phyloP scores from a whole-genome alignment of 2,113 vertebrate genomes.

The Tragelaphus imberbis region DNA sequence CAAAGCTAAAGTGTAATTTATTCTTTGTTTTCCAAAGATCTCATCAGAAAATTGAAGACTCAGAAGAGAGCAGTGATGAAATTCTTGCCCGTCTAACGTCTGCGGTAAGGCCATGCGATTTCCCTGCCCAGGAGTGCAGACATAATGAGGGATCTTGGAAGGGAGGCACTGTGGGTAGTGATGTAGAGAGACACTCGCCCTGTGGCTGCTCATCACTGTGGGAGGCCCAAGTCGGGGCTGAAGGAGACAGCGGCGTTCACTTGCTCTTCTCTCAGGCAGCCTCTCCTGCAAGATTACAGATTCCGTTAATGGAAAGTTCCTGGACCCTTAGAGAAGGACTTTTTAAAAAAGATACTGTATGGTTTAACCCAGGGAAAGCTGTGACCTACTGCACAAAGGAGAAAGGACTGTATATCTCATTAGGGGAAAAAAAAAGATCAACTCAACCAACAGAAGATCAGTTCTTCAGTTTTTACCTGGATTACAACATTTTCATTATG shows the following conservation, averaged over 20 bases:
- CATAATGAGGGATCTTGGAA: not conserved
- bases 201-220: not conserved
- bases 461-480: not conserved
- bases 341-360: not conserved
- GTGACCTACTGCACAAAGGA: not conserved
- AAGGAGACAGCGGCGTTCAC: not conserved
- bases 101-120: conserved; percentile 82
- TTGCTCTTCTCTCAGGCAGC: not conserved
- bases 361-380: not conserved
- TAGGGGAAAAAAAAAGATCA: not conserved
- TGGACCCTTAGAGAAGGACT: not conserved
- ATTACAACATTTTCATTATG: not conserved
- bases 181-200: not conserved
- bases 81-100: conserved; percentile 94
- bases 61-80: conserved; percentile 90
- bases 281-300: not conserved
- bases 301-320: not conserved
- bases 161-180: not conserved
- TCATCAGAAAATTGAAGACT: conserved; percentile 90
- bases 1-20: conserved; percentile 31
- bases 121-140: not conserved
- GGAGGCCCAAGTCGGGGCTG: not conserved
- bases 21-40: conserved; percentile 81
- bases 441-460: not conserved
- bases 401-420: not conserved